Evolutionary conservation across 2,888 invertebrate species (phyloP), one percentile per base, ranked within the genome.

Genomic region (Muscina levida): DNA sequence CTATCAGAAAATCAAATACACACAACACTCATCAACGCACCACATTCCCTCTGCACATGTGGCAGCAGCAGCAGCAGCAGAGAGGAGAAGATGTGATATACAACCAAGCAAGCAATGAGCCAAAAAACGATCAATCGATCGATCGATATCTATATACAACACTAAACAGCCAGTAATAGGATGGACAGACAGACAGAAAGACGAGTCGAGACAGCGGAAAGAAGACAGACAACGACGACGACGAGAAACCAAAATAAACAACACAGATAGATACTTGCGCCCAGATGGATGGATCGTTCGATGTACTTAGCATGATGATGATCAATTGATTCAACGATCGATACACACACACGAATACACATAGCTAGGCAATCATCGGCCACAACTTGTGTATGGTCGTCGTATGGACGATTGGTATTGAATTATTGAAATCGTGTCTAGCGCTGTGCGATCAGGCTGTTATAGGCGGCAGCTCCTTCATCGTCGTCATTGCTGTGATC

Each of bases 121-220:
- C 56, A 13, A 56, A 24, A 26, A 46, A 51, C 51, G 19, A 67
- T 51, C 51, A 67, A 67, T 67, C 37, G 67, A 67, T 67, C n/a
- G 24, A 48, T 46, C 10, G 42, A 19, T 11, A 10, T 6, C 15
- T 17, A 48, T 19, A 48, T 6, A 19, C 19, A 17, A 46, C 46
- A 46, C 3, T 1, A 46, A 46, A 46, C 15, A 59, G 19, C 37
- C 17, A 13, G 39, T n/a, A 62, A 24, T 13, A 39, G 22, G 24
- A 62, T 42, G 22, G 22, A 24, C 42, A 42, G 42, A 51, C 22
- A 37, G 19, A 39, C 17, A 31, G 13, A 19, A 1, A 17, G 17
- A 46, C 46, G n/a, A n/a, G n/a, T n/a, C n/a, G 53, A 19, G 48
- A 3, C 66, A 48, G 19, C 31, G 19, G 1, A 8, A 22, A 1